Base-by-base conservation (phyloP, 2,888 invertebrate genomes). In the Eupeodes latifasciatus region DNA sequence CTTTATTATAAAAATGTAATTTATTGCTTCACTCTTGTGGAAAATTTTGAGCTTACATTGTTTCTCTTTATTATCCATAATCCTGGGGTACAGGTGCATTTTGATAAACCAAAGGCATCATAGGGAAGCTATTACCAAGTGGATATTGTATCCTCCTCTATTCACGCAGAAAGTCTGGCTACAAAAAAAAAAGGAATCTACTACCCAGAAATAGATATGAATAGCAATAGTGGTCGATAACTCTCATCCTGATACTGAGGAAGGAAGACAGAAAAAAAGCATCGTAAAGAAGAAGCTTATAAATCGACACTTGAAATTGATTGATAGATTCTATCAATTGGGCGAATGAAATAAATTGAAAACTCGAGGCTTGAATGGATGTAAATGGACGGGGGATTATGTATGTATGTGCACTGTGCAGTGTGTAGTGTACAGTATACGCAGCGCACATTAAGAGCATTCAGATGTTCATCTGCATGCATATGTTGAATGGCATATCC, bases 281-380 rank as follows among this genome's bases (percentile, higher is more conserved):
- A 27, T 27, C 27, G 27, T 27, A 78, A 74, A 83, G 76, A 61
- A 76, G 71, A 83, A 87, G 80, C 87, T 84, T 87, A 88, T 88
- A 88, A 85, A 88, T 88, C 88, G 88, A 88, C 88, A 85, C 88
- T 85, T 78, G 78, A 85, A 59, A 81, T 85, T 88, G 88, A 88
- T 88, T 85, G 88, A 88, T 88, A 84, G 85, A 85, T 85, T 78
- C 88, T 88, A 88, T 88, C 88, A 88, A 88, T 85, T 85, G 85
- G 81, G 85, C 88, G 84, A 81, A 85, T 78, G 81, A 88, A 88
- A 88, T 88, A 88, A 88, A 88, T 88, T 88, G 85, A 81, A 88
- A 85, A 88, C 62, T 77, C 55, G 74, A 69, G 75, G 81, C 40
- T 34, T 71, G 40, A 55, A 59, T 81, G 74, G 85, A 84, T 88